Base-by-base conservation (phyloP, 2,113 vertebrate genomes). In the Agelaius phoeniceus region DNA sequence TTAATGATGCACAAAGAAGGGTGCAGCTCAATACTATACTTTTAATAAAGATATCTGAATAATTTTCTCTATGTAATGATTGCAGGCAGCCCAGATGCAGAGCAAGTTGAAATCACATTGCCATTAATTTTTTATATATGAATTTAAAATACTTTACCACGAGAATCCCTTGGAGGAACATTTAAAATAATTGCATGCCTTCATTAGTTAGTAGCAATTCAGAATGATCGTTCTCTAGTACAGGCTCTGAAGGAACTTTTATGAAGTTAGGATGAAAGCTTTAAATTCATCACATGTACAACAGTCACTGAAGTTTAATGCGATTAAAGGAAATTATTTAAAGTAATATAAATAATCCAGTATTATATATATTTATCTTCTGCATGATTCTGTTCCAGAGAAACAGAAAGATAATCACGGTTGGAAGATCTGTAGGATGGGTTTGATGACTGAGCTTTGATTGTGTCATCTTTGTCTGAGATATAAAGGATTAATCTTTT, bases 91-190 rank as follows among this genome's bases (percentile, higher is more conserved):
- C 62, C 63, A 91, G 69, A 86, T 91, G 80, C 85, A 89, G 81
- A 95, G 48, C 48, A 92, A 84, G 88, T 80, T 86, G 89, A 88
- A 79, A 35, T 94, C 79, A 81, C 16, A 77, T 49, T 80, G 65
- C 63, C 84, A 92, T 97, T 94, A 96, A 93, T 94, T 94, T 97
- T 97, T 97, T 89, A 97, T 95, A 86, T 76, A 80, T 96, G 91
- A 96, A 93, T 97, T 97, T 97, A 95, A 97, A 96, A 93, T 94
- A 91, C 68, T 96, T 95, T 96, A 96, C 85, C 80, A 93, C 95
- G 78, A 89, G 65, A 96, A 93, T 92, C 93, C 96, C 87, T 96
- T 74, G 55, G 91, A 97, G 89, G 72, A 95, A 92, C 87, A 94
- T 94, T 95, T 96, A 96, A 95, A 96, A 94, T 97, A 96, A 96